phyloP scores from a whole-genome alignment of 1,140 invertebrate genomes.

The Scaptomyza graminum region DNA sequence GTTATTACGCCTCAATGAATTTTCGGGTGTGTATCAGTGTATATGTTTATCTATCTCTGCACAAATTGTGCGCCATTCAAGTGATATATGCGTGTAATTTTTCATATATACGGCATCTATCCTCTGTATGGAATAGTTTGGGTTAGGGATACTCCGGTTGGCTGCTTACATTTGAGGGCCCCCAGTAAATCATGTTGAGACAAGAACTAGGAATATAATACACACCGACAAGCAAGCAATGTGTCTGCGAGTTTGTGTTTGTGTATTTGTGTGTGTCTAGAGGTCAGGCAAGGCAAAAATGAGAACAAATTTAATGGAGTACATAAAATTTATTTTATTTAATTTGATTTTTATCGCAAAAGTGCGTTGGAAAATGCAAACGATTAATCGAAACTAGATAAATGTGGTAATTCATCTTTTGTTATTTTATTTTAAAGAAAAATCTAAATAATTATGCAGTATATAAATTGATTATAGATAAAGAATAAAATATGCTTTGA shows the following conservation, averaged over 20 bases:
- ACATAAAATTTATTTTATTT: slow-evolving; percentile 44
- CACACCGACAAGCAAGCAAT: slow-evolving; percentile 5
- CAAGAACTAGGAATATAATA: slow-evolving; percentile 17
- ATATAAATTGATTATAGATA: not conserved
- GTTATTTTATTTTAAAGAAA: not conserved
- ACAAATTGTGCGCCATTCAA: slow-evolving; percentile 57
- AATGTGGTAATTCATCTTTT: slow-evolving; percentile 4
- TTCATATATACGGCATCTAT: slow-evolving; percentile 37
- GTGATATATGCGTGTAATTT: slow-evolving; percentile 58
- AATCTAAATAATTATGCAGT: not conserved
- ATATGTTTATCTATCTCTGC: slow-evolving; percentile 24
- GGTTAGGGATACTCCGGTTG: not conserved
- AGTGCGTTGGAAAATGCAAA: slow-evolving; percentile 9
- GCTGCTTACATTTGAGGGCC: slow-evolving; percentile 42
- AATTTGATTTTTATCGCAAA: slow-evolving; percentile 34
- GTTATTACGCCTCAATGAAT: slow-evolving; percentile 80
- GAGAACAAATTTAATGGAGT: slow-evolving; percentile 36
- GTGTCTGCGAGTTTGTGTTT: not conserved
- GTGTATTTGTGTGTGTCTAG: not conserved
- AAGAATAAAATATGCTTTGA: too few relatives aligned
- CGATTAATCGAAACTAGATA: slow-evolving; percentile 31
- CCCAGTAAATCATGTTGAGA: slow-evolving; percentile 42
- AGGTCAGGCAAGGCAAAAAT: slow-evolving; percentile 17
- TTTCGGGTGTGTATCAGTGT: slow-evolving; percentile 30
- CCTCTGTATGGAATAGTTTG: not conserved